phyloP scores from a whole-genome alignment of 2,888 invertebrate species.

The Itoplectis maculator region DNA sequence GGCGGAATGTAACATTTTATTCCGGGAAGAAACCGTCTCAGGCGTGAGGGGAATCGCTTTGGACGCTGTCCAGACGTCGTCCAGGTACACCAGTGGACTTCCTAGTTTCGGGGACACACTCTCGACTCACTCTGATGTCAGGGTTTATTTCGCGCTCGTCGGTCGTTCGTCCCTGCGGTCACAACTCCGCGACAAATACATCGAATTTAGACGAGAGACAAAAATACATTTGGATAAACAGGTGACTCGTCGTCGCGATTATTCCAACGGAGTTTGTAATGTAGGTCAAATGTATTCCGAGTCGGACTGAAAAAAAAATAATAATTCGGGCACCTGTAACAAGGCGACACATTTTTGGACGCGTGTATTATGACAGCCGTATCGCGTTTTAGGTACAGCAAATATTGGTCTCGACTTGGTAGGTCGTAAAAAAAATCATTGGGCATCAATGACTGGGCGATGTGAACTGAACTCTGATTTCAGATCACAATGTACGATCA shows the following conservation, averaged over 20 bases:
- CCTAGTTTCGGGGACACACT: background rate
- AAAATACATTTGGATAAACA: slow-evolving; percentile 42
- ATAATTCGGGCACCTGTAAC: slow-evolving; percentile 34
- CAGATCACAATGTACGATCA: slow-evolving; percentile 27
- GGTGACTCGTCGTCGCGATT: slow-evolving; percentile 31
- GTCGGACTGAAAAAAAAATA: slow-evolving; percentile 16
- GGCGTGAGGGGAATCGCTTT: slow-evolving; percentile 57
- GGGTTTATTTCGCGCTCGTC: slow-evolving; percentile 29
- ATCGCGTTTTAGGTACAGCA: slow-evolving; percentile 50
- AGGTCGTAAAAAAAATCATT: slow-evolving; percentile 59
- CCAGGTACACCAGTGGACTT: background rate
- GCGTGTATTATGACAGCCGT: slow-evolving; percentile 39
- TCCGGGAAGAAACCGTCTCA: slow-evolving; percentile 36
- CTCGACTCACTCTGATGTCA: slow-evolving; percentile 18
- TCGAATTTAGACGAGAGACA: slow-evolving; percentile 41
- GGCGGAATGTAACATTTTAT: slow-evolving; percentile 40
- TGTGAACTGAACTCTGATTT: slow-evolving; percentile 35
- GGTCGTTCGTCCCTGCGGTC: background rate
- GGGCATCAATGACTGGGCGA: slow-evolving; percentile 63
- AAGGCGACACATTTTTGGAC: slow-evolving; percentile 39
- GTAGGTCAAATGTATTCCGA: slow-evolving; percentile 59
- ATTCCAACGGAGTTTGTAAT: slow-evolving; percentile 34
- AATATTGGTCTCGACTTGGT: slow-evolving; percentile 57
- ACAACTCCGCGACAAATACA: slow-evolving; percentile 43
- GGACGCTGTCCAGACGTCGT: slow-evolving; percentile 49